Conservation (phyloP, 2,888 invertebrate genomes). For the Limulus polyphemus region DNA sequence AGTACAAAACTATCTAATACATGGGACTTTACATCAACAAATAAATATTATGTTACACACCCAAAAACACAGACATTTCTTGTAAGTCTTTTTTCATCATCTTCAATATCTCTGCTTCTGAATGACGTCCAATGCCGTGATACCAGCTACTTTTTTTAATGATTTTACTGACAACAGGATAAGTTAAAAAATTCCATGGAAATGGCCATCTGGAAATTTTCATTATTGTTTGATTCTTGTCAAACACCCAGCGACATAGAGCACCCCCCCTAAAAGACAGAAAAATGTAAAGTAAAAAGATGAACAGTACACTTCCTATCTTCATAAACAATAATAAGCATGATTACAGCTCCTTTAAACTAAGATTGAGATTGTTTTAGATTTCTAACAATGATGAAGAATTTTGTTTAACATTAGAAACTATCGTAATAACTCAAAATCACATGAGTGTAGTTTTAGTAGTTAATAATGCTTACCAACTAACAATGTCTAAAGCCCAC, state of each 20-base stretch:
- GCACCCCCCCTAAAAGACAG: neutral
- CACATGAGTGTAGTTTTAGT: too few relatives aligned
- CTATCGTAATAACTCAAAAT: too few relatives aligned
- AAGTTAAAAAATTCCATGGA: neutral
- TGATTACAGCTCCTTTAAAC: too few relatives aligned
- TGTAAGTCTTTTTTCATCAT: constrained; percentile 34
- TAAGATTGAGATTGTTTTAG: too few relatives aligned
- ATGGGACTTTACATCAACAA: too few relatives aligned
- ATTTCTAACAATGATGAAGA: too few relatives aligned
- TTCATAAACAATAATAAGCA: too few relatives aligned
- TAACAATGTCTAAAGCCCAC: too few relatives aligned
- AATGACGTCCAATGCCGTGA: constrained; percentile 38
- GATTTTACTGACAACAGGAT: neutral
- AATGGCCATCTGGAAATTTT: neutral
- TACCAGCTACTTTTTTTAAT: constrained; percentile 18
- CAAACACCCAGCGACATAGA: neutral
- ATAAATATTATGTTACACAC: constrained; percentile 13
- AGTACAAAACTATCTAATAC: too few relatives aligned
- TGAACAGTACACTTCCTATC: neutral
- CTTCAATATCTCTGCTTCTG: constrained; percentile 33
- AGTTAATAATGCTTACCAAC: too few relatives aligned
- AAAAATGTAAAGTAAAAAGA: neutral
- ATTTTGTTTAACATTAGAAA: too few relatives aligned
- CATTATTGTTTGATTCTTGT: neutral
- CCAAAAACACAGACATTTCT: constrained; percentile 35